Evolutionary conservation across 2,888 invertebrate species (phyloP).

Genomic region (Caenorhabditis panamensis): DNA sequence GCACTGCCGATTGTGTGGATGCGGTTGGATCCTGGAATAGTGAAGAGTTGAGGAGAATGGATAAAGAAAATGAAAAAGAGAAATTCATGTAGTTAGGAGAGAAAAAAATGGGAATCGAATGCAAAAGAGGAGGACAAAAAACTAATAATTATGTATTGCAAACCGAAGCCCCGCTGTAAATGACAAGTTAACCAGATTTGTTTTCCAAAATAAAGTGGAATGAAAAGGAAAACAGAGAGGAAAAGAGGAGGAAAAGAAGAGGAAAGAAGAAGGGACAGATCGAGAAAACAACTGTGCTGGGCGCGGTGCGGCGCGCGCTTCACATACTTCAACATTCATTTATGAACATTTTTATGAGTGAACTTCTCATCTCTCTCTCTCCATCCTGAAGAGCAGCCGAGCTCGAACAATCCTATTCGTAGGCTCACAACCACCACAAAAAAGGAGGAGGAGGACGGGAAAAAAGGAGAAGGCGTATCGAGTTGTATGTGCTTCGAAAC

Average conservation of each 20-base stretch:
- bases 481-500: conserved; percentile 59
- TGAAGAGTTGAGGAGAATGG: neutral
- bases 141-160: neutral
- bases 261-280: conserved; percentile 6
- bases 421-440: conserved; percentile 11
- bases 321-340: conserved; percentile 51
- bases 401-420: conserved; percentile 29
- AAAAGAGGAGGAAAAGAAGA: conserved; percentile 16
- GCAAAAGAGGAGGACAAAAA: neutral
- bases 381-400: conserved; percentile 29
- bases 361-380: conserved; percentile 32
- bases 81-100: neutral
- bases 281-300: conserved; percentile 30
- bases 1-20: conserved; percentile 63
- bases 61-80: conserved; percentile 6
- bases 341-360: conserved; percentile 55
- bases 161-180: neutral
- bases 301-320: neutral
- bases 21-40: conserved; percentile 61
- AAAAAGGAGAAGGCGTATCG: conserved; percentile 42
- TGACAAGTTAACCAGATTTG: neutral
- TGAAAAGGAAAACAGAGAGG: conserved; percentile 13
- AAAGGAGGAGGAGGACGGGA: conserved; percentile 18
- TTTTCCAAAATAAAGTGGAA: neutral
- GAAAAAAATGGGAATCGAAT: neutral